Evolutionary conservation across 2,888 invertebrate species (phyloP).

Genomic region (Netelia virgata): DNA sequence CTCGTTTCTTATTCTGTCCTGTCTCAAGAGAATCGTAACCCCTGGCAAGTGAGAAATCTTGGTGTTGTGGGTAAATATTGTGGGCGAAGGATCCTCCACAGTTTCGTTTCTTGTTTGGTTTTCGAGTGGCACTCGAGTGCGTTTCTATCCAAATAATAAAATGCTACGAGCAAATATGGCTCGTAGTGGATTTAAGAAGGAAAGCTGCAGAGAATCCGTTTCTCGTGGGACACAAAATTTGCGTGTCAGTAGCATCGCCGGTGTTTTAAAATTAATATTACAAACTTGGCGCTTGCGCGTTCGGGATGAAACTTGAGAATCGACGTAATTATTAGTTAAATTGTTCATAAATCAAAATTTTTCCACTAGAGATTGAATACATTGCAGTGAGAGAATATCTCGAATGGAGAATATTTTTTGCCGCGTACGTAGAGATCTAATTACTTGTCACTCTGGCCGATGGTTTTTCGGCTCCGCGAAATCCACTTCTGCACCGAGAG

Average conservation of each 20-base stretch:
- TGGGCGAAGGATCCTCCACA: conserved; percentile 75
- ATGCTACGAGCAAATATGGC: conserved; percentile 73
- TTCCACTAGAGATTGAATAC: no score
- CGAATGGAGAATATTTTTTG: no score
- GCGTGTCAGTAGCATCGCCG: not conserved
- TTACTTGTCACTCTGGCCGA: conserved; percentile 56
- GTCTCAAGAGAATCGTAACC: conserved; percentile 52
- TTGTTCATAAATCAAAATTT: no score
- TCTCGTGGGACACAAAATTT: not conserved
- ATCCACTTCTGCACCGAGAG: conserved; percentile 15
- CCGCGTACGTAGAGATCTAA: conserved; percentile 42
- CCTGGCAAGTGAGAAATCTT: conserved; percentile 56
- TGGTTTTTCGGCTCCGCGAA: conserved; percentile 42
- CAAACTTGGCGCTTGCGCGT: not conserved
- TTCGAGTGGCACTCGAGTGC: conserved; percentile 65
- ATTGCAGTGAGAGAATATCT: no score
- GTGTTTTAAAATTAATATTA: not conserved
- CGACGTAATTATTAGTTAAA: not conserved
- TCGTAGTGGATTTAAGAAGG: conserved; percentile 36
- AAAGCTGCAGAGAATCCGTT: conserved; percentile 17
- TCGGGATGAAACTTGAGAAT: not conserved
- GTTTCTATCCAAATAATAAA: conserved; percentile 74
- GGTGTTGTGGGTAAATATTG: conserved; percentile 79
- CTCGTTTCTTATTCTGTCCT: conserved; percentile 35
- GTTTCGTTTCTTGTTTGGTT: conserved; percentile 65